Base-by-base conservation (phyloP, 2,888 invertebrate species). In the Geophilus truncorum region DNA sequence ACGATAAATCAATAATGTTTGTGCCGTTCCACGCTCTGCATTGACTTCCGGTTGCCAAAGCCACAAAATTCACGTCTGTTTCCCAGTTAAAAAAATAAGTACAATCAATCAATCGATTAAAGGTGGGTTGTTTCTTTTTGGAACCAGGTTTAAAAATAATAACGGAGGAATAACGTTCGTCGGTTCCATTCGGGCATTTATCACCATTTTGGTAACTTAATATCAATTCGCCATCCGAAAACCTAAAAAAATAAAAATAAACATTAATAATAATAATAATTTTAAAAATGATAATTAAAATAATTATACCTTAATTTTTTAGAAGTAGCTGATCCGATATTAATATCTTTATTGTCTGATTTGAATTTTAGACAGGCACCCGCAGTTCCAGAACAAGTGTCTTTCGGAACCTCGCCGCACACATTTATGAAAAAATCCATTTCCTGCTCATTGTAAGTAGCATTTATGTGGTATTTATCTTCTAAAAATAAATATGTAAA, bases 41-140 rank as follows among this genome's bases (percentile, higher is more conserved):
- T 21, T 62, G 62, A 10, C 25, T 75, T 28, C 76, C 77, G 7
- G 40, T 18, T 25, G 34, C 30, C 15, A 30, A 30, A 30, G 75
- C 81, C n/a, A 81, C 28, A 30, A 80, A 81, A 0, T 34, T 80
- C 12, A 25, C 21, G 30, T 78, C 80, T 23, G 81, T 77, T 36
- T 77, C 25, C 81, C 81, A 81, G 25, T 34, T 51, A 23, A 81
- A 81, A 57, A 81, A 51, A 28, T 70, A 57, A 9, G 77, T 57
- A 25, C 81, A 81, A 21, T 81, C 81, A 5, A 75, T 80, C 23
- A 81, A 23, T 1, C 36, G 80, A 57, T 78, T 30, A 34, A 81
- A 81, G 12, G n/a, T 23, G 21, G 80, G 81, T 28, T 36, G 28
- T 30, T 28, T 18, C 30, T 18, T 23, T 21, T 18, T 32, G 5